Evolutionary conservation across 2,797 vertebrate genomes (phyloP).

Genomic region (Apogon hyalosoma): DNA sequence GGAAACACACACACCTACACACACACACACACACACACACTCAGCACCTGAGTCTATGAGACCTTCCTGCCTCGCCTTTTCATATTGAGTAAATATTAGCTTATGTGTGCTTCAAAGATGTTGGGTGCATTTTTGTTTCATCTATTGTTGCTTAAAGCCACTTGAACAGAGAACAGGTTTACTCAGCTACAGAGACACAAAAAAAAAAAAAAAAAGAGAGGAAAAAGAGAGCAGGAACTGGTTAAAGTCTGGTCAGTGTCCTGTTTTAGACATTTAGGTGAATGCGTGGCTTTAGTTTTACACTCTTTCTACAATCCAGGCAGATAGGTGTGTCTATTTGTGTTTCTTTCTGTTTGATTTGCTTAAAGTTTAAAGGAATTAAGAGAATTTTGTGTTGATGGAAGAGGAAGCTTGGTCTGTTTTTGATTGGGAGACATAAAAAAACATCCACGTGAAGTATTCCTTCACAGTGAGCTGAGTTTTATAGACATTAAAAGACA

Average conservation of each 20-base stretch:
- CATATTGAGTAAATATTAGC: slow-evolving; percentile 63
- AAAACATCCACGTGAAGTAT: no score
- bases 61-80: slow-evolving; percentile 37
- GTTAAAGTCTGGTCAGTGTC: slow-evolving; percentile 56
- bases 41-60: slow-evolving; percentile 51
- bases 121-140: slow-evolving; percentile 41
- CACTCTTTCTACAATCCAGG: slow-evolving; percentile 74
- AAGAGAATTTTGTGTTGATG: slow-evolving; percentile 23
- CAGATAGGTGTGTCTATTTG: slow-evolving; percentile 17
- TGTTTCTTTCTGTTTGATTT: slow-evolving; percentile 20
- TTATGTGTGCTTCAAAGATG: slow-evolving; percentile 46
- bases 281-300: slow-evolving; percentile 86
- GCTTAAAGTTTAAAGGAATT: slow-evolving; percentile 7
- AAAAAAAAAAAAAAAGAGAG: slow-evolving; percentile 12
- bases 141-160: slow-evolving; percentile 38
- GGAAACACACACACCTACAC: slow-evolving; percentile 20
- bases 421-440: slow-evolving; percentile 1
- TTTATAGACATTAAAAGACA: background rate
- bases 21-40: slow-evolving; percentile 16
- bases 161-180: slow-evolving; percentile 21
- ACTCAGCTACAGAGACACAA: slow-evolving; percentile 23
- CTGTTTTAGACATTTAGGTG: slow-evolving; percentile 78
- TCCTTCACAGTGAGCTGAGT: background rate
- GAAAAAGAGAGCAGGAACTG: background rate
- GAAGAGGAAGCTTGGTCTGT: no score